phyloP scores from a whole-genome alignment of 2,113 vertebrate species.

The Tiliqua scincoides region DNA sequence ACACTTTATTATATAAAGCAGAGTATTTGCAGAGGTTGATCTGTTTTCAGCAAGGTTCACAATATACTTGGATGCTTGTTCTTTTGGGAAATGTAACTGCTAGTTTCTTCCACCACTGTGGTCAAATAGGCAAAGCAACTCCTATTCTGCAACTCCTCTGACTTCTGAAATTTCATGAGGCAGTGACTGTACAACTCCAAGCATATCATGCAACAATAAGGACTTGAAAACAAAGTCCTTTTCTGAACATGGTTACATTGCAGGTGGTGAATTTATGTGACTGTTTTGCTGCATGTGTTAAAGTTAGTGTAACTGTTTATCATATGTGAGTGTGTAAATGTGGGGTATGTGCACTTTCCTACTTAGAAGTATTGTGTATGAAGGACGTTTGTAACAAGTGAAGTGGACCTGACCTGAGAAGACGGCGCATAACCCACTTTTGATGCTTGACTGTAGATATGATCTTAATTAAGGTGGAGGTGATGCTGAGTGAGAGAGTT shows the following conservation, averaged over 20 bases:
- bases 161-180: neutral
- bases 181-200: neutral
- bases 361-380: neutral
- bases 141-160: neutral
- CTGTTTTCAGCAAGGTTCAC: neutral
- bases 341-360: neutral
- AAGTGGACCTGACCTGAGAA: neutral
- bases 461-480: neutral
- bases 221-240: neutral
- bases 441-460: neutral
- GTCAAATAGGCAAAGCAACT: neutral
- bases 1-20: neutral
- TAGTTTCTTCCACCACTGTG: neutral
- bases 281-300: neutral
- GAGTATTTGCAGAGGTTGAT: neutral
- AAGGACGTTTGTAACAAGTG: neutral
- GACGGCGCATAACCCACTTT: neutral
- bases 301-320: neutral
- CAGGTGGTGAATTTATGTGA: neutral
- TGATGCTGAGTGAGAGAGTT: neutral
- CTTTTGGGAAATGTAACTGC: neutral
- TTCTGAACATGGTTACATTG: neutral
- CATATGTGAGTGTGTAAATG: neutral
- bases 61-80: neutral
- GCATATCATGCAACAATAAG: neutral